Evolutionary conservation across 1,140 invertebrate genomes (phyloP).

Genomic region (Diorhabda elongata): DNA sequence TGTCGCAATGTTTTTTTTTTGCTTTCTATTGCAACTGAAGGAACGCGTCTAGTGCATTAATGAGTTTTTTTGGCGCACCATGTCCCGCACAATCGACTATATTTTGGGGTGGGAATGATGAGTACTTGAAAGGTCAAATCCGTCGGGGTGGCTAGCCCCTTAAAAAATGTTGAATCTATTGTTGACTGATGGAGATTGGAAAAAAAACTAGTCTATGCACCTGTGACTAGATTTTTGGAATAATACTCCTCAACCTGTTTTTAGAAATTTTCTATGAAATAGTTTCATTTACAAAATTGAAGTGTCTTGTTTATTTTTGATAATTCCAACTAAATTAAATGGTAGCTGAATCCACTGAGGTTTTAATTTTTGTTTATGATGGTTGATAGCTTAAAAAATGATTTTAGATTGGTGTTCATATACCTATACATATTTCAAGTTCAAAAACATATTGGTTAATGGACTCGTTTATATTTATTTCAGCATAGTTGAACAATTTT

Average conservation of each 20-base stretch:
- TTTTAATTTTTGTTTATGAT: too few species aligned
- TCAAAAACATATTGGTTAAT: too few species aligned
- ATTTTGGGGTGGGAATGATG: slow-evolving; percentile 4
- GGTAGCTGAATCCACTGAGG: too few species aligned
- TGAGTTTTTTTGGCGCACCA: slow-evolving; percentile 15
- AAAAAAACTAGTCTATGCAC: slow-evolving; percentile 9
- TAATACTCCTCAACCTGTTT: slow-evolving; percentile 5
- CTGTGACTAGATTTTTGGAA: background rate
- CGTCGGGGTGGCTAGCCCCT: slow-evolving; percentile 9
- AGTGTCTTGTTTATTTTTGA: too few species aligned
- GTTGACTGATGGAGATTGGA: slow-evolving; percentile 1
- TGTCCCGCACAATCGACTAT: slow-evolving; percentile 6
- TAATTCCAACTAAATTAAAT: too few species aligned
- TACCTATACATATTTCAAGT: too few species aligned
- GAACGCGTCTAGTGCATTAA: background rate
- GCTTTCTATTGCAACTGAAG: background rate
- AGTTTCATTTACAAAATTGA: too few species aligned
- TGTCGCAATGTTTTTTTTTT: slow-evolving; percentile 2
- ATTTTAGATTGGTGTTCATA: too few species aligned
- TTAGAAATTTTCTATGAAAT: background rate
- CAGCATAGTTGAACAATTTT: too few species aligned
- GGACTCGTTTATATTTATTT: too few species aligned
- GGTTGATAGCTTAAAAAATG: too few species aligned
- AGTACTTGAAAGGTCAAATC: slow-evolving; percentile 8
- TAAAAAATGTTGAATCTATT: slow-evolving; percentile 9